Percentiles rank a stretch among this genome's conserved stretches.
These are phyloP conservation scores for Meloe dianella DNA, from an alignment of 2,888 invertebrate genomes.

Conservation along the genomic window DNA sequence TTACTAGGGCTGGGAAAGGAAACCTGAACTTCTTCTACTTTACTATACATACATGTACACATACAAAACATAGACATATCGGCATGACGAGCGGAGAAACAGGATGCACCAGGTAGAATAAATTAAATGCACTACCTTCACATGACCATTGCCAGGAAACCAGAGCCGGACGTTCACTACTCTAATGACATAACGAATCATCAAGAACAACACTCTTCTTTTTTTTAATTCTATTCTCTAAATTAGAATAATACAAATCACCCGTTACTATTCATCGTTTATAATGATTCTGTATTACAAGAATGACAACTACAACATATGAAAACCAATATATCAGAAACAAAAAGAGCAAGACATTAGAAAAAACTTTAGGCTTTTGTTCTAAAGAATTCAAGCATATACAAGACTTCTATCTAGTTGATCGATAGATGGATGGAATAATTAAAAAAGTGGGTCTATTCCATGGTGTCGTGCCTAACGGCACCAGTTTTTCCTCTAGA, in stretches of 20 bases:
- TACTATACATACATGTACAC: neutral
- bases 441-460: slow-evolving; percentile 18
- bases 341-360: neutral
- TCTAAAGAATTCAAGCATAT: slow-evolving; percentile 10
- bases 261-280: neutral
- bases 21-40: slow-evolving; percentile 25
- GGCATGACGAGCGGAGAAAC: slow-evolving; percentile 29
- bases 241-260: neutral
- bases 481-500: slow-evolving; percentile 14
- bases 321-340: neutral
- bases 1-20: slow-evolving; percentile 21
- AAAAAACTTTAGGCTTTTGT: slow-evolving; percentile 1
- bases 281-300: neutral
- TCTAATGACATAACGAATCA: neutral
- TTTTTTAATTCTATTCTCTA: neutral
- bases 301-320: neutral
- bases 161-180: slow-evolving; percentile 2
- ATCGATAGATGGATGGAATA: slow-evolving; percentile 7
- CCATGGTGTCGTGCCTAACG: slow-evolving; percentile 13
- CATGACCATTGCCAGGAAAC: slow-evolving; percentile 23
- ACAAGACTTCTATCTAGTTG: slow-evolving; percentile 1
- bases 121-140: slow-evolving; percentile 28
- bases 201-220: neutral
- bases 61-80: neutral
- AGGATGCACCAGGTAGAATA: slow-evolving; percentile 28